Percentiles rank a stretch among this genome's conserved stretches.
These are phyloP conservation scores for Martes flavigula DNA, from an alignment of 2,797 vertebrate species.

Conservation along the genomic window DNA sequence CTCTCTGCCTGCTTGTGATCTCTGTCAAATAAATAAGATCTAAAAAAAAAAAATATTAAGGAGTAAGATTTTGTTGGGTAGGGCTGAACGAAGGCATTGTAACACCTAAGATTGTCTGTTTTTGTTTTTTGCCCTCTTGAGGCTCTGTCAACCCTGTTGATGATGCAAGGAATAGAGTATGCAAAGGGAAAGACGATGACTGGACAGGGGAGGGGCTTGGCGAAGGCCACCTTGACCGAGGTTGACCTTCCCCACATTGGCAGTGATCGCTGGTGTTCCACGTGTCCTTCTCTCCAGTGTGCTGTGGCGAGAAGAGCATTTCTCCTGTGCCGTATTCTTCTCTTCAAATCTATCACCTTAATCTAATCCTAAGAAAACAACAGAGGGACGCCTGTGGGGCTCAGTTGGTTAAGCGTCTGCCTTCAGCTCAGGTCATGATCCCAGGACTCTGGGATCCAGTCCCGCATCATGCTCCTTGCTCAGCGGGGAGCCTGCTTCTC, in stretches of 20 bases:
- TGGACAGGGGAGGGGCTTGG: not conserved
- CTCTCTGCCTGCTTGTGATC: too few species aligned
- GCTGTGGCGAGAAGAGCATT: not conserved
- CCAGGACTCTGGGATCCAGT: not conserved
- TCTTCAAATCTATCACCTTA: not conserved
- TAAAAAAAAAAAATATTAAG: not conserved
- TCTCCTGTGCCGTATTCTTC: not conserved
- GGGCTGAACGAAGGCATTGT: not conserved
- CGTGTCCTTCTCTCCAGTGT: too few species aligned
- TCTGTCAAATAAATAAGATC: too few species aligned
- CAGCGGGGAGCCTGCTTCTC: not conserved
- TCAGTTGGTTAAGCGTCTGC: not conserved
- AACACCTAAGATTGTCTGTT: not conserved
- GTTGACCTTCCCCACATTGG: not conserved
- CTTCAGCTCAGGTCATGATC: not conserved
- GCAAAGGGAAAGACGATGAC: not conserved
- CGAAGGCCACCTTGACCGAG: not conserved
- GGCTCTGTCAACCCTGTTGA: not conserved
- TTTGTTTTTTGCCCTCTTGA: not conserved
- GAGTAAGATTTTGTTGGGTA: not conserved
- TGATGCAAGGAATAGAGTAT: not conserved
- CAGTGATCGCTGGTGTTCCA: too few species aligned
- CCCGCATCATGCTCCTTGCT: rapidly evolving
- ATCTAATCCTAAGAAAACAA: not conserved
- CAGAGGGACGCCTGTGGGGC: not conserved